Evolutionary conservation across 2,113 vertebrate genomes (phyloP).

Genomic region (Periophthalmodon schlosseri): DNA sequence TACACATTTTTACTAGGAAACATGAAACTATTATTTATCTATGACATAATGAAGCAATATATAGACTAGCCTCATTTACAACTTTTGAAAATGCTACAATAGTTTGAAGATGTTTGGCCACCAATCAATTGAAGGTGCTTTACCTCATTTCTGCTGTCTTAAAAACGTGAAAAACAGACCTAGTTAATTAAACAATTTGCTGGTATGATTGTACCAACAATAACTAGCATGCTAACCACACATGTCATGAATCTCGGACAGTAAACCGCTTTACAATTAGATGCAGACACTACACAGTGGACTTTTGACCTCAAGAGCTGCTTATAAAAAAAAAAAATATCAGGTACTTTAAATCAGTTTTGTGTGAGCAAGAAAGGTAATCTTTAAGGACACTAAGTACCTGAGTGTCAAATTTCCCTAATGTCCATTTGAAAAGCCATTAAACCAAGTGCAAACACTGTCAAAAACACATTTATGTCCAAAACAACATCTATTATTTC

Average conservation of each 20-base stretch:
- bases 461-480: background rate
- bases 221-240: too few species aligned
- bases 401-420: background rate
- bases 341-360: too few species aligned
- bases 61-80: background rate
- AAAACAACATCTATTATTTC: background rate
- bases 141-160: too few species aligned
- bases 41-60: background rate
- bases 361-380: background rate
- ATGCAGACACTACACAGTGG: too few species aligned
- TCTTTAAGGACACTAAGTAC: background rate
- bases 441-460: background rate
- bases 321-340: too few species aligned
- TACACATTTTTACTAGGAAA: background rate
- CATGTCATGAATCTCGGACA: too few species aligned
- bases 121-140: too few species aligned
- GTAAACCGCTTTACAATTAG: too few species aligned
- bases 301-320: too few species aligned
- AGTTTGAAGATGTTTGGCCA: background rate
- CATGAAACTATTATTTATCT: background rate
- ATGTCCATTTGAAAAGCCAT: background rate
- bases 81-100: background rate
- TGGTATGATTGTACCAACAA: too few species aligned
- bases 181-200: too few species aligned
- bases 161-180: too few species aligned